phyloP scores from a whole-genome alignment of 2,797 vertebrate genomes.

The Hypotaenidia okinawae region DNA sequence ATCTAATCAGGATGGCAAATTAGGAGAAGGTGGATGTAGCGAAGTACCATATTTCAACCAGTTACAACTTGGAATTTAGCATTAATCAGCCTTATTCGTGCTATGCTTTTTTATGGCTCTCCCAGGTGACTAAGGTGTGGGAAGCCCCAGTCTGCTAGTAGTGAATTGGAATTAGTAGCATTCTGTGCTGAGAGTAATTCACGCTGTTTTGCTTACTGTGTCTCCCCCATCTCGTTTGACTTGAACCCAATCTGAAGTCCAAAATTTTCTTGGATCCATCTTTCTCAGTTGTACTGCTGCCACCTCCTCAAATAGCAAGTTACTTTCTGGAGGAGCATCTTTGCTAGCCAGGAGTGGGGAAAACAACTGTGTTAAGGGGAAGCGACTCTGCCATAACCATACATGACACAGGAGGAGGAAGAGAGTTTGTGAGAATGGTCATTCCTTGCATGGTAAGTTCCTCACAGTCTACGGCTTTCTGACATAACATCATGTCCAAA shows the following conservation, averaged over 20 bases:
- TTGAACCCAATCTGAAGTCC: fast-evolving
- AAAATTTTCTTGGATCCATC: neutral
- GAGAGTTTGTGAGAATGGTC: neutral
- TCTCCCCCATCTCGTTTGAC: neutral
- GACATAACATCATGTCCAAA: neutral
- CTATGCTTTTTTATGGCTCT: neutral
- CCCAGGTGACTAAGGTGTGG: neutral
- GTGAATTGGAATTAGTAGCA: neutral
- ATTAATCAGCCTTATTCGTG: neutral
- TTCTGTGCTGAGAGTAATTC: neutral
- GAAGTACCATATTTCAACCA: neutral
- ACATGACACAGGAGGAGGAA: neutral
- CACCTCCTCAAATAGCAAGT: neutral
- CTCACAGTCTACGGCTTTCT: neutral
- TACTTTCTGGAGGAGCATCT: neutral
- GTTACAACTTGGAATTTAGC: neutral
- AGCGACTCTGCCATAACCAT: neutral
- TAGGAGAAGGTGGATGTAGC: neutral
- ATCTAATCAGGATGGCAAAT: neutral
- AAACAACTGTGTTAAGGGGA: neutral
- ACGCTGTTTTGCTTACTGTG: fast-evolving
- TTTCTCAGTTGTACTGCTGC: neutral
- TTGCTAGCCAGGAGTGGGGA: neutral
- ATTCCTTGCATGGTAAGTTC: neutral
- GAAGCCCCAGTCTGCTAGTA: neutral